Evolutionary conservation across 2,113 vertebrate species (phyloP).

Genomic region (Crotophaga sulcirostris): DNA sequence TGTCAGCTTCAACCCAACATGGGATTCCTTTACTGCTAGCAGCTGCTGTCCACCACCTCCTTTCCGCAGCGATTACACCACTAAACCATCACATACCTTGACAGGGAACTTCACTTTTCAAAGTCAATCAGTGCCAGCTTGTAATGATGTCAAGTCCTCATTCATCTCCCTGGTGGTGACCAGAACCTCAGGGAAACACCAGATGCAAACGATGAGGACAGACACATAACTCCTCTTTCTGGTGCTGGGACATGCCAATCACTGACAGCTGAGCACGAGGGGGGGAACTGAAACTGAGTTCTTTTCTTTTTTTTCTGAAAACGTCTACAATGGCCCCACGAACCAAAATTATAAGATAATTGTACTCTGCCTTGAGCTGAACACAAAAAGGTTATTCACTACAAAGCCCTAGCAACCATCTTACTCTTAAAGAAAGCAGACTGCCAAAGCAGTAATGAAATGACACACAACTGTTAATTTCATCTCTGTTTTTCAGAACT

Average conservation of each 20-base stretch:
- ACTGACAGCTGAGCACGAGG: background rate
- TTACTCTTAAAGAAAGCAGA: conserved; percentile 49
- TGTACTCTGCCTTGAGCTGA: conserved; percentile 47
- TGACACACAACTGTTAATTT: conserved; percentile 71
- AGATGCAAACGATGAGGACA: background rate
- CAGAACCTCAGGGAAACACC: background rate
- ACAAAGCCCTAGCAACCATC: conserved; percentile 65
- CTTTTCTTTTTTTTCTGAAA: conserved; percentile 24
- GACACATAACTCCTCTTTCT: background rate
- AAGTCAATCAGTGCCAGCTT: background rate
- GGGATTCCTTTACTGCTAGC: background rate
- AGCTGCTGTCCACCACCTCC: background rate
- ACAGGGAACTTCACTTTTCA: background rate
- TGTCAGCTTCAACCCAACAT: background rate
- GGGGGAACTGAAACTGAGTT: conserved; percentile 3
- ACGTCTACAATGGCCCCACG: conserved; percentile 33
- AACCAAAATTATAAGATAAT: conserved; percentile 71
- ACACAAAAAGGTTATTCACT: conserved; percentile 71
- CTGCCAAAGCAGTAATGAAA: conserved; percentile 67
- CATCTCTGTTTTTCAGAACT: conserved; percentile 69
- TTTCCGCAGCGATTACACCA: background rate
- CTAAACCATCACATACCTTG: background rate
- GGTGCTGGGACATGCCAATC: background rate
- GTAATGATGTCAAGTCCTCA: background rate
- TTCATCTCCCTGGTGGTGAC: background rate